Evolutionary conservation across 2,113 vertebrate species (phyloP), one percentile per base, ranked within the genome.

Genomic region (Pandion haliaetus): DNA sequence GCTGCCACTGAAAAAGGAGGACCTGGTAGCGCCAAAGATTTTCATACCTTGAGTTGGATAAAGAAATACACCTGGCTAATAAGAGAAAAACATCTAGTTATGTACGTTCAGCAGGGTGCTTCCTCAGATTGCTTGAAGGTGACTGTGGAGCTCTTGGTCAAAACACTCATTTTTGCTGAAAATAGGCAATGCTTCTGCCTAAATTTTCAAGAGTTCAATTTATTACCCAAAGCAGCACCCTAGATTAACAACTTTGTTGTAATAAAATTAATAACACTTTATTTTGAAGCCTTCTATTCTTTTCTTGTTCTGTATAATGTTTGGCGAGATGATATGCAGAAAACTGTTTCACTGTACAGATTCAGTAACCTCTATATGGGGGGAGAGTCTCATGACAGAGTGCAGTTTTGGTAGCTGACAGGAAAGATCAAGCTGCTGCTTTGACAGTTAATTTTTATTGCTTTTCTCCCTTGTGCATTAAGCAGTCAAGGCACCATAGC

Each of bases 401-500:
- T 66, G 55, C 54, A 32, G 70, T 91, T 88, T 86, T 81, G 55
- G 78, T 88, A 94, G 89, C 84, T 96, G 93, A 92, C 82, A 88
- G 71, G 63, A 91, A 90, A 40, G 87, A 95, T 96, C 82, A 96
- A 77, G 59, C 93, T 96, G 58, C 94, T 96, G 84, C 87, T 91
- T 86, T 96, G 96, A 96, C 95, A 94, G 95, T 92, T 95, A 88
- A 92, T 95, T 97, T 94, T 97, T 95, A 97, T 93, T 96, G 89
- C 82, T 63, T 97, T 90, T 91, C 61, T 94, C 93, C 90, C 63
- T 40, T 50, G 87, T 88, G 87, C 91, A 88, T 97, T 97, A 90
- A 92, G 94, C 74, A 97, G 91, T 88, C 70, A 40, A 82, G 67
- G 87, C 91, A 92, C 84, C 52, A 10, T 47, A 88, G 76, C 94